Evolutionary conservation across 2,113 vertebrate genomes (phyloP).

Genomic region (Corythornis madagascariensis): DNA sequence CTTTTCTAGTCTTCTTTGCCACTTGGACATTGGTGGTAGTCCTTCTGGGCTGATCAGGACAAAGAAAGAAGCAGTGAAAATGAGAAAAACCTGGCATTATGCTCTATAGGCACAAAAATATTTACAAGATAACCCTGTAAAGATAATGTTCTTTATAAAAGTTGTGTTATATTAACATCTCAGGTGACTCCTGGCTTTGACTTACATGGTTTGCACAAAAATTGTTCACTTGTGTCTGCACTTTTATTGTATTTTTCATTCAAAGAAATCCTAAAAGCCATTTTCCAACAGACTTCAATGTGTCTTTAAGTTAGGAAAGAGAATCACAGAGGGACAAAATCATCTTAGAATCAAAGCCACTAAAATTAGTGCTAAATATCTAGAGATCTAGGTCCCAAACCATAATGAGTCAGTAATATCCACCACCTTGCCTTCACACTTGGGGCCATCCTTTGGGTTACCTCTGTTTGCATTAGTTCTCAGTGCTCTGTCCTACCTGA

Average conservation of each 20-base stretch:
- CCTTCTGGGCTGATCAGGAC: conserved; percentile 28
- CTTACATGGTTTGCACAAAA: background rate
- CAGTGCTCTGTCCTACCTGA: conserved; percentile 58
- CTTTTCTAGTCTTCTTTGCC: conserved; percentile 75
- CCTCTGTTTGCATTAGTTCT: background rate
- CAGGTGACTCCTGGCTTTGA: background rate
- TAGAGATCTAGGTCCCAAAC: background rate
- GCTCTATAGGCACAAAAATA: background rate
- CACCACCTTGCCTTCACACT: background rate
- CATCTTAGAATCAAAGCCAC: background rate
- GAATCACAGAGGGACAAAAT: background rate
- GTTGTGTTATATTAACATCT: background rate
- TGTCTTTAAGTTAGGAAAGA: background rate
- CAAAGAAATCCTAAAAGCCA: background rate
- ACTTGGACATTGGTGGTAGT: conserved; percentile 46
- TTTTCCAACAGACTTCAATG: background rate
- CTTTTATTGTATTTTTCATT: background rate
- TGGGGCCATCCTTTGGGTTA: background rate
- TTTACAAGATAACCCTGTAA: background rate
- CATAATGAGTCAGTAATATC: background rate
- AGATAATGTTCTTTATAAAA: background rate
- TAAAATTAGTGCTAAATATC: background rate
- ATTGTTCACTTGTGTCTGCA: background rate
- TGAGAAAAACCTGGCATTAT: background rate
- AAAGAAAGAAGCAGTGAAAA: background rate